phyloP scores from a whole-genome alignment of 2,797 vertebrate species.

The Alexandromys oeconomus region DNA sequence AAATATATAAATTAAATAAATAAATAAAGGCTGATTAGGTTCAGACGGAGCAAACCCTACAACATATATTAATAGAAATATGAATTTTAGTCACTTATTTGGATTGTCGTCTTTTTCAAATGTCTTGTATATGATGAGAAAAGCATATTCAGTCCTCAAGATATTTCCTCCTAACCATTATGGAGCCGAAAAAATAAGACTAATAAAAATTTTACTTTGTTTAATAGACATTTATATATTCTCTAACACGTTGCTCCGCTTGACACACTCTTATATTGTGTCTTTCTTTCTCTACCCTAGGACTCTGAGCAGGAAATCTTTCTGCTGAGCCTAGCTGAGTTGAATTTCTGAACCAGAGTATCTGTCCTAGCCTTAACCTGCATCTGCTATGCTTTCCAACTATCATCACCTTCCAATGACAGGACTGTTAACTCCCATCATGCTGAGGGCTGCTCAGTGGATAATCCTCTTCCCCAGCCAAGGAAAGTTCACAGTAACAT shows the following conservation, averaged over 20 bases:
- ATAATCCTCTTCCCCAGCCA: neutral
- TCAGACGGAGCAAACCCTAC: neutral
- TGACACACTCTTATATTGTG: rapidly evolving
- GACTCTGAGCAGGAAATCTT: neutral
- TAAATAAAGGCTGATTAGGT: neutral
- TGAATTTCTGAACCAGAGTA: neutral
- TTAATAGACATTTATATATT: neutral
- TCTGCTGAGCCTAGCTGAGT: neutral
- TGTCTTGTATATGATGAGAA: neutral
- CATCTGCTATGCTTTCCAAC: neutral
- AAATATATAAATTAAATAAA: too few species aligned
- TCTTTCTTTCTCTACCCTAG: neutral
- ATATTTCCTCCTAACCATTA: neutral
- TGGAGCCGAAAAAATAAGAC: neutral
- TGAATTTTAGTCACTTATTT: neutral
- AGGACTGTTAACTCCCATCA: neutral
- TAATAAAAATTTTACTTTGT: neutral
- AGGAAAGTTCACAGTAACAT: neutral
- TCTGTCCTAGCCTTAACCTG: neutral
- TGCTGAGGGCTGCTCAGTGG: too few species aligned
- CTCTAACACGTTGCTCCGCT: neutral
- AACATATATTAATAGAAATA: neutral
- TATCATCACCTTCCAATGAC: neutral
- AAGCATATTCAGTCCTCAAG: neutral
- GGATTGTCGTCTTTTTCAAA: neutral